Conservation (phyloP, 2,888 invertebrate species). For the Perithous albicinctus region DNA sequence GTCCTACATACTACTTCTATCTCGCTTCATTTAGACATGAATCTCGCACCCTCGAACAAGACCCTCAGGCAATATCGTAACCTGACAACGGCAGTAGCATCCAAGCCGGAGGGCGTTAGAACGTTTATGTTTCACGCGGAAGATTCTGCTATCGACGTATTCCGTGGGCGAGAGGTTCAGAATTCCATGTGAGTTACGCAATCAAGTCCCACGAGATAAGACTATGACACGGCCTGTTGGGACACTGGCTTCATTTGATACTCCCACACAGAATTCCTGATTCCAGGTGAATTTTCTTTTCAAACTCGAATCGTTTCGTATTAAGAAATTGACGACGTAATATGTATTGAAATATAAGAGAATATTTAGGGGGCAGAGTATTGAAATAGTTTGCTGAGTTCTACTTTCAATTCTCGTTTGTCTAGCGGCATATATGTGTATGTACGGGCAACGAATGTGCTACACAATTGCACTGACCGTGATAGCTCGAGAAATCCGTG, state of each 20-base stretch:
- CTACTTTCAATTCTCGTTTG: conserved; percentile 27
- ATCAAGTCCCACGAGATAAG: background rate
- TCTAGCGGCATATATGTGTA: background rate
- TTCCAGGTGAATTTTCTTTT: background rate
- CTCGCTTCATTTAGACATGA: background rate
- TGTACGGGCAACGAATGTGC: conserved; percentile 14
- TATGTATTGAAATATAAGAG: background rate
- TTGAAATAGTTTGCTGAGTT: conserved; percentile 22
- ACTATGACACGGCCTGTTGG: background rate
- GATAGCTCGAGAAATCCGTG: conserved; percentile 57
- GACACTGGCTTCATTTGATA: background rate
- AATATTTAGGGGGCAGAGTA: background rate
- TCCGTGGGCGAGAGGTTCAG: background rate
- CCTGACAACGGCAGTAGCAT: background rate
- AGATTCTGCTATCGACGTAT: background rate
- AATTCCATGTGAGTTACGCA: background rate
- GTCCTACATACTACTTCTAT: background rate
- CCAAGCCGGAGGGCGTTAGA: background rate
- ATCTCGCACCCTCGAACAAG: background rate
- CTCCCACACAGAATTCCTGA: background rate
- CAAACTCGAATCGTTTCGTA: background rate
- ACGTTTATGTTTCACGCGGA: background rate
- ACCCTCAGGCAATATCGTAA: background rate
- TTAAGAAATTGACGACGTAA: background rate
- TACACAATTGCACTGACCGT: conserved; percentile 47